A percentile compares a stretch with the other conserved stretches of the same genome.
phyloP scores from a whole-genome alignment of 2,797 vertebrate species.

The Hafferia zeledoni region DNA sequence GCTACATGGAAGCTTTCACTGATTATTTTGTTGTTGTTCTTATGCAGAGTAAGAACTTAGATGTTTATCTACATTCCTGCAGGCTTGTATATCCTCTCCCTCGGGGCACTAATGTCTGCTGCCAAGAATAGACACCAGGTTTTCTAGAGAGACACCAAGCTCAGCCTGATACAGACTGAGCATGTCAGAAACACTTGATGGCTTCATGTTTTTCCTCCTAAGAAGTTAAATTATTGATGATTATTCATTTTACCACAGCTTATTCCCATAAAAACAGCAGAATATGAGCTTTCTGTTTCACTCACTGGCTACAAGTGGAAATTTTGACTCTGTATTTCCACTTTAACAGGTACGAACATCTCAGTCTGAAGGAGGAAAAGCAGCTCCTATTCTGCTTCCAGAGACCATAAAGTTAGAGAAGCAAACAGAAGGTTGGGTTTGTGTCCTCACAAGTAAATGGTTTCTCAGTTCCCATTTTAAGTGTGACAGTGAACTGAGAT shows the following conservation, averaged over 20 bases:
- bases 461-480: background rate
- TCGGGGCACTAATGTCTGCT: background rate
- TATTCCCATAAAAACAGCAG: background rate
- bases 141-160: background rate
- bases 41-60: background rate
- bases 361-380: background rate
- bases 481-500: background rate
- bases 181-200: background rate
- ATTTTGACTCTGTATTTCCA: background rate
- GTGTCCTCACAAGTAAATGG: background rate
- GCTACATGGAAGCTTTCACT: slow-evolving; percentile 2
- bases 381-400: background rate
- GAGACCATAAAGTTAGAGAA: background rate
- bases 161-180: background rate
- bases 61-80: slow-evolving; percentile 51
- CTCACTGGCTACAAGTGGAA: background rate
- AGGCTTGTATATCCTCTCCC: slow-evolving; percentile 42
- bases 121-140: background rate
- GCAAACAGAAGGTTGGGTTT: background rate
- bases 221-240: background rate
- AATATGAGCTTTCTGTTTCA: background rate
- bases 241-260: background rate
- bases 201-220: background rate
- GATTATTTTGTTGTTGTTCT: background rate
- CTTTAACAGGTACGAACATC: background rate